phyloP scores from a whole-genome alignment of 2,113 vertebrate species.

The Anhinga rufa region DNA sequence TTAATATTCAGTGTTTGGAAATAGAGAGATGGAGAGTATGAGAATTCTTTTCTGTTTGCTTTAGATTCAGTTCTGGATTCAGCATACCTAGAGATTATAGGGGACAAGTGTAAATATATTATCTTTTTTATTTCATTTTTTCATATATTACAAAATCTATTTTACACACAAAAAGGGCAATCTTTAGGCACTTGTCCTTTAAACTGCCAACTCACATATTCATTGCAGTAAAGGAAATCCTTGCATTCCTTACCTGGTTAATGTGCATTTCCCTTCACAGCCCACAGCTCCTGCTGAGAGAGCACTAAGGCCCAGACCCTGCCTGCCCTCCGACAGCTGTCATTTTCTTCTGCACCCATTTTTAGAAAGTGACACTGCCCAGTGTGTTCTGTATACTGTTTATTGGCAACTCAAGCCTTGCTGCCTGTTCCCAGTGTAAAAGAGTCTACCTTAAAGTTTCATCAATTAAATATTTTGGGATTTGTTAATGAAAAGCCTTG shows the following conservation, averaged over 20 bases:
- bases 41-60: neutral
- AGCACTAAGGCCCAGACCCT: neutral
- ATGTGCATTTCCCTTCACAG: neutral
- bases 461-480: neutral
- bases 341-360: conserved; percentile 32
- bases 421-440: neutral
- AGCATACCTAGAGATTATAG: neutral
- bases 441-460: neutral
- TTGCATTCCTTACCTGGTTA: neutral
- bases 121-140: neutral
- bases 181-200: neutral
- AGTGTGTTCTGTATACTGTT: neutral
- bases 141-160: neutral
- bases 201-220: neutral
- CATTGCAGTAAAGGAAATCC: neutral
- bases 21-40: neutral
- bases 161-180: neutral
- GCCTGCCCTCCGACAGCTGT: conserved; percentile 26
- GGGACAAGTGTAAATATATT: neutral
- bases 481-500: neutral
- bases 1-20: neutral
- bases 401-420: neutral
- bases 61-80: neutral
- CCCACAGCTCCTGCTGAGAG: neutral
- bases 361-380: conserved; percentile 51